A percentile compares a stretch with the other conserved stretches of the same genome.
Evolutionary conservation across 2,113 vertebrate species (phyloP).

Genomic region (Camelus dromedarius): DNA sequence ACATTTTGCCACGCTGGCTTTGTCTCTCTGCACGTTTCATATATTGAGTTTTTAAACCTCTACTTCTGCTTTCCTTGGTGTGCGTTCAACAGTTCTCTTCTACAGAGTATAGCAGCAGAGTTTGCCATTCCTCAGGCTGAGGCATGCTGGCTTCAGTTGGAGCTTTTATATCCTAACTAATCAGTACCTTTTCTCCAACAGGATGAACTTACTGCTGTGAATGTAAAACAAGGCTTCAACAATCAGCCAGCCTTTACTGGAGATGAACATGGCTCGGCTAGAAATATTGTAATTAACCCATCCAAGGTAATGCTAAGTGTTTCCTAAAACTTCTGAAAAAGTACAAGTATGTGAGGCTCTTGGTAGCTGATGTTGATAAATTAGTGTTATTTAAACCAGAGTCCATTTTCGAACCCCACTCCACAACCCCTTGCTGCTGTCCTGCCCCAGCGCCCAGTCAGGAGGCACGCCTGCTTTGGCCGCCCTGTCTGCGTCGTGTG

Average conservation of each 20-base stretch:
- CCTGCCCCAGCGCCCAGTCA: not conserved
- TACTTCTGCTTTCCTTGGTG: not conserved
- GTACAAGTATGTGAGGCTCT: not conserved
- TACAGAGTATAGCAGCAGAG: fast-evolving
- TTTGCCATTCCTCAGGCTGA: not conserved
- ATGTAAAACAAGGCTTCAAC: slow-evolving; percentile 90
- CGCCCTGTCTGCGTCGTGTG: too few species aligned
- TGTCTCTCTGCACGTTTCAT: not conserved
- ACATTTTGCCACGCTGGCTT: not conserved
- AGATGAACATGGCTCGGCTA: slow-evolving; percentile 89
- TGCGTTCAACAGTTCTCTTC: not conserved
- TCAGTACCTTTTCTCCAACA: slow-evolving; percentile 67
- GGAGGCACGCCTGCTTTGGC: not conserved
- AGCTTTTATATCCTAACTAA: not conserved
- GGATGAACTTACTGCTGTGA: slow-evolving; percentile 90
- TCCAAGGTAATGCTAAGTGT: slow-evolving; percentile 84
- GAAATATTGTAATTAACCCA: slow-evolving; percentile 88
- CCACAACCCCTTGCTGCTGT: too few species aligned
- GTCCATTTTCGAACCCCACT: not conserved
- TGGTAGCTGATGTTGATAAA: not conserved
- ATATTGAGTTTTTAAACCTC: not conserved
- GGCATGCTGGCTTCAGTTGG: not conserved
- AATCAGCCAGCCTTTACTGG: slow-evolving; percentile 90
- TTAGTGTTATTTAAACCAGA: not conserved
- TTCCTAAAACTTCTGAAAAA: not conserved